A percentile compares a stretch with the other conserved stretches of the same genome.
Conservation (phyloP, 2,797 vertebrate genomes). For the Muscicapa comitata region DNA sequence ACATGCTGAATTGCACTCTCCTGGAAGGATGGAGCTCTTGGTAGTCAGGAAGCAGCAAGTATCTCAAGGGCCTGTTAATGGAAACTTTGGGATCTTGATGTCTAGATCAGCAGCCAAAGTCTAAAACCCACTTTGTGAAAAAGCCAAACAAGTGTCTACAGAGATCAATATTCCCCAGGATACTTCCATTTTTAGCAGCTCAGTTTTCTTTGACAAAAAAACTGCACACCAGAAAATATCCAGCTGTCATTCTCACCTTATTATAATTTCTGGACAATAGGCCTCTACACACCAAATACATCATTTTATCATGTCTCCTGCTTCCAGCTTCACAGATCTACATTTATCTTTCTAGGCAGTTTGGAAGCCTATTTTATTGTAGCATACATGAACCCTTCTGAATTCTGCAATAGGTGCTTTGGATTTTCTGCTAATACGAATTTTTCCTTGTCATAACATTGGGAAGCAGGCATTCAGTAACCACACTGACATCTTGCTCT, state of each 20-base stretch:
- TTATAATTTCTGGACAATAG: not conserved
- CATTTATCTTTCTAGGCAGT: not conserved
- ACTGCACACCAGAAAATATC: not conserved
- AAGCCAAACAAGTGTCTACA: not conserved
- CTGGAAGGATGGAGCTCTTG: not conserved
- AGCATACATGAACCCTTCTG: not conserved
- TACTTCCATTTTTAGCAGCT: not conserved
- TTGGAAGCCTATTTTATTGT: not conserved
- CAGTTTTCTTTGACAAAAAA: not conserved
- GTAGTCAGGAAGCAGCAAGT: not conserved
- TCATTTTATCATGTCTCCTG: not conserved
- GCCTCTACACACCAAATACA: not conserved
- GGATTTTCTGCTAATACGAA: not conserved
- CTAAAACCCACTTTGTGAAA: not conserved
- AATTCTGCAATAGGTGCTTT: not conserved
- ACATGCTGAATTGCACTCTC: not conserved
- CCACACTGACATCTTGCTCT: not conserved
- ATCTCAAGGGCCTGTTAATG: not conserved
- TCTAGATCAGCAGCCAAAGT: not conserved
- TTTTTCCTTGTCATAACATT: not conserved
- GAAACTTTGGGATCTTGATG: not conserved
- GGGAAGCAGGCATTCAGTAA: not conserved
- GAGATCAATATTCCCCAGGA: not conserved
- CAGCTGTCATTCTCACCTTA: not conserved
- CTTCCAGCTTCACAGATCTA: not conserved